Evolutionary conservation across 2,888 invertebrate species (phyloP).

Genomic region (Epinotia ramella): DNA sequence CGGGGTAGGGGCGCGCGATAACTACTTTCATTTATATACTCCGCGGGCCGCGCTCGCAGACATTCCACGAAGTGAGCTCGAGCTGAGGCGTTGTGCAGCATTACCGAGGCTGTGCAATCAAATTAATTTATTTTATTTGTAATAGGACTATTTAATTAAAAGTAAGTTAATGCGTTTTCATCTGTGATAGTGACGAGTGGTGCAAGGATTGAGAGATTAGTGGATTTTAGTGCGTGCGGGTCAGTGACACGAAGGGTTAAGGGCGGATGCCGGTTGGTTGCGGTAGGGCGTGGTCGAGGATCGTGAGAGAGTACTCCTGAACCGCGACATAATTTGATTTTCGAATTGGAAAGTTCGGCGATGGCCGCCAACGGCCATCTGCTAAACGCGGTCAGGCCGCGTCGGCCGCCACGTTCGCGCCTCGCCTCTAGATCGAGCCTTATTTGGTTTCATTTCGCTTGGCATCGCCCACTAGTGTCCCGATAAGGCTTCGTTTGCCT

Average conservation of each 20-base stretch:
- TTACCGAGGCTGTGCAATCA: conserved; percentile 82
- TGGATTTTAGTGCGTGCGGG: conserved; percentile 70
- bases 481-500: conserved; percentile 64
- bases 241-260: conserved; percentile 74
- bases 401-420: conserved; percentile 74
- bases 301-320: conserved; percentile 31
- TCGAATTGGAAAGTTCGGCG: conserved; percentile 66
- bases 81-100: conserved; percentile 81
- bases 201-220: conserved; percentile 50
- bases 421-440: conserved; percentile 64
- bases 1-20: conserved; percentile 84
- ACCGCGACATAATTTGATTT: conserved; percentile 41
- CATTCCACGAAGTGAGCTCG: conserved; percentile 84
- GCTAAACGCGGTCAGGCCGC: conserved; percentile 63
- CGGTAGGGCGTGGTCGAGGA: conserved; percentile 84
- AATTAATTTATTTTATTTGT: conserved; percentile 82
- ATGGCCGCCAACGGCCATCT: conserved; percentile 60
- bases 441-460: conserved; percentile 75
- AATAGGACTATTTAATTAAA: conserved; percentile 84
- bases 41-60: conserved; percentile 75
- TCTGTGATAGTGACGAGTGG: conserved; percentile 61
- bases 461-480: conserved; percentile 70
- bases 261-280: conserved; percentile 72
- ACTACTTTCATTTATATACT: conserved; percentile 85
- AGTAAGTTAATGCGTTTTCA: conserved; percentile 74